These are phyloP conservation scores for Sinelater perroti DNA, from an alignment of 2,888 invertebrate species.

Conservation along the genomic window DNA sequence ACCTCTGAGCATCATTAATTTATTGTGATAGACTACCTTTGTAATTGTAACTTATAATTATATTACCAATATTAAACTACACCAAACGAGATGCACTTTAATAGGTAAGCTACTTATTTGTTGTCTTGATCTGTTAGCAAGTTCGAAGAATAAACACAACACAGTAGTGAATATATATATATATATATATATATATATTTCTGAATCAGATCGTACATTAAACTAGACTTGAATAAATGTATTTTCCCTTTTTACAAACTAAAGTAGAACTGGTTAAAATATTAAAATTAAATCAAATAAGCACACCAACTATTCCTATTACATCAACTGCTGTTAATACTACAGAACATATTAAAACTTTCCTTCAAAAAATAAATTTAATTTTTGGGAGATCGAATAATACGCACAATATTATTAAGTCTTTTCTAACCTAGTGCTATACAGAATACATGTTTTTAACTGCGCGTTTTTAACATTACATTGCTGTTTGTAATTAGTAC, in stretches of 20 bases:
- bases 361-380: slow-evolving; percentile 32
- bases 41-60: too few relatives aligned
- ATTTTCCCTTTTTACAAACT: slow-evolving; percentile 17
- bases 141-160: slow-evolving; percentile 7
- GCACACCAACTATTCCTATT: too few relatives aligned
- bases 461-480: slow-evolving; percentile 1
- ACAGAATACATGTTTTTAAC: too few relatives aligned
- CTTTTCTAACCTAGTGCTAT: slow-evolving; percentile 13
- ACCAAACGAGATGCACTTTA: slow-evolving; percentile 12
- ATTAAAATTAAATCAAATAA: not conserved
- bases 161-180: slow-evolving; percentile 12
- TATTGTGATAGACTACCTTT: too few relatives aligned
- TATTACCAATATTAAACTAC: too few relatives aligned
- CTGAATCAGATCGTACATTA: slow-evolving; percentile 20
- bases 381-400: slow-evolving; percentile 41
- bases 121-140: slow-evolving; percentile 9
- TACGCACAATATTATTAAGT: slow-evolving; percentile 31
- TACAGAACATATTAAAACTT: slow-evolving; percentile 27
- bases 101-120: slow-evolving; percentile 9
- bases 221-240: slow-evolving; percentile 21
- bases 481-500: not conserved
- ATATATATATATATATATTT: too few relatives aligned
- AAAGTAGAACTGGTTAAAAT: slow-evolving; percentile 8
- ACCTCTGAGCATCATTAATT: too few relatives aligned
- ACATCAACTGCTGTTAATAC: slow-evolving; percentile 15